Percentiles rank a stretch among this genome's conserved stretches.
Conservation (phyloP, 1,140 invertebrate genomes). For the Contarinia nasturtii region DNA sequence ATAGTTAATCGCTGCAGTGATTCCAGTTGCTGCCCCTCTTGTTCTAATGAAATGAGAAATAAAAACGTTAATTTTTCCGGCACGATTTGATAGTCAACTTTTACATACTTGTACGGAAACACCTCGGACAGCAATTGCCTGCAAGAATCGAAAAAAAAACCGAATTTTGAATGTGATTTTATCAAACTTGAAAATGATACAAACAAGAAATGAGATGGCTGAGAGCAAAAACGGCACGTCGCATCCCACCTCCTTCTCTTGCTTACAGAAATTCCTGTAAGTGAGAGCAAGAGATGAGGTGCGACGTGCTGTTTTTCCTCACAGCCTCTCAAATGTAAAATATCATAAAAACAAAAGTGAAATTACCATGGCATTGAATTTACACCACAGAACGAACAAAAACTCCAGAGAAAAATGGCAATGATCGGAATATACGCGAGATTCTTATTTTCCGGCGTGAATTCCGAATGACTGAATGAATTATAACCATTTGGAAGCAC, state of each 20-base stretch:
- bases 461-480: not conserved
- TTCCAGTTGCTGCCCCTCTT: slow-evolving; percentile 33
- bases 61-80: not conserved
- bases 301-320: too few species aligned
- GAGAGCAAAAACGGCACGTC: too few species aligned
- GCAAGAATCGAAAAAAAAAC: slow-evolving; percentile 15
- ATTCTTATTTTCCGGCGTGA: not conserved
- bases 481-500: not conserved
- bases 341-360: not conserved
- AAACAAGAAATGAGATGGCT: slow-evolving; percentile 8
- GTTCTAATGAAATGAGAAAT: slow-evolving; percentile 26
- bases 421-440: not conserved
- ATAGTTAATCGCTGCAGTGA: slow-evolving; percentile 36
- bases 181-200: slow-evolving; percentile 6
- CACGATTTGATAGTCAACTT: slow-evolving; percentile 1
- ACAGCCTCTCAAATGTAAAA: too few species aligned
- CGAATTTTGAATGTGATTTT: slow-evolving; percentile 6
- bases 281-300: too few species aligned
- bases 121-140: slow-evolving; percentile 31
- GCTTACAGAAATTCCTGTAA: too few species aligned
- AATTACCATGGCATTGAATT: not conserved
- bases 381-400: not conserved
- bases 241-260: too few species aligned
- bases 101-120: slow-evolving; percentile 18
- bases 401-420: not conserved